phyloP scores from a whole-genome alignment of 2,888 invertebrate genomes.

The Zygogramma bicolorata region DNA sequence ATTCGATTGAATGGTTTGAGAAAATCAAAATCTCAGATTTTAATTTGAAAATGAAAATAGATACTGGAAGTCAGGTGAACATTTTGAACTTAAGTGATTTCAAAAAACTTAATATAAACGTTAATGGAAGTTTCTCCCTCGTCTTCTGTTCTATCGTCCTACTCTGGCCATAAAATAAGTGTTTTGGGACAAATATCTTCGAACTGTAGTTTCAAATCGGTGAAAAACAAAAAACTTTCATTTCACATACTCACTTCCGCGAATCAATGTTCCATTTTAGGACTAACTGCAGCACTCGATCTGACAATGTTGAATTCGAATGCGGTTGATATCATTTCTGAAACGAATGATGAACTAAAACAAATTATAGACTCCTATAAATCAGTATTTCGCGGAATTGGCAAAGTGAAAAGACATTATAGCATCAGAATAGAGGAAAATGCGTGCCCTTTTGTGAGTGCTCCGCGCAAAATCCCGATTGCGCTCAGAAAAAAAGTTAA shows the following conservation, averaged over 20 bases:
- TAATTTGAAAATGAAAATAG: not conserved
- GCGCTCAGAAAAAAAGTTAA: no score
- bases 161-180: not conserved
- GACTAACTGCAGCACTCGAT: no score
- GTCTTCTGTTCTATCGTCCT: not conserved
- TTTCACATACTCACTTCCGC: not conserved
- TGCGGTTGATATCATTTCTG: no score
- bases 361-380: no score
- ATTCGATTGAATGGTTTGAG: not conserved
- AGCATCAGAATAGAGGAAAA: no score
- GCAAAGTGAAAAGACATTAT: no score
- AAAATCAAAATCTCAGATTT: not conserved
- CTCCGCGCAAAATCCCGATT: no score
- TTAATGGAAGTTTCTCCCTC: not conserved
- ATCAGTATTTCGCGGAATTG: no score
- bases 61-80: not conserved
- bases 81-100: not conserved
- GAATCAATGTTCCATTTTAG: not conserved
- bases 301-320: no score
- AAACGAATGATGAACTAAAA: no score
- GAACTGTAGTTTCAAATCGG: not conserved
- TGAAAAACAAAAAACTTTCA: not conserved
- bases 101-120: not conserved
- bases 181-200: not conserved
- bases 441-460: no score